Base-by-base conservation (phyloP, 2,797 vertebrate species). In the Ctenopoma multispine region DNA sequence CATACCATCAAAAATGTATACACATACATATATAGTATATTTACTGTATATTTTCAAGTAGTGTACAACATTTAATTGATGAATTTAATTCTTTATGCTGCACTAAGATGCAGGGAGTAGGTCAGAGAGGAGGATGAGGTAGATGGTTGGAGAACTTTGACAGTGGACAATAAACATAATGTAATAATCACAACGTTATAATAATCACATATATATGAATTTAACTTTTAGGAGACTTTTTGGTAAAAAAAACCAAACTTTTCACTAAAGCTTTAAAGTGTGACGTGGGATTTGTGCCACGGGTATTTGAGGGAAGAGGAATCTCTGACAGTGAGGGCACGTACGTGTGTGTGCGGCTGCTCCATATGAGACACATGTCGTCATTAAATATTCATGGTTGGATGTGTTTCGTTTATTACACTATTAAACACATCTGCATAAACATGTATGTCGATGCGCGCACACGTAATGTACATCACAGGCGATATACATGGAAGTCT, bases 351-450 rank as follows among this genome's bases (percentile, higher is more conserved):
- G 48, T 58, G 63, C 74, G 44, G 46, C 15, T 21, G 23, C 55
- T 87, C 81, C 85, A 80, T 92, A 87, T 89, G 89, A 82, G 80
- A 88, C 87, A 87, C 85, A 81, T 89, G 89, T 91, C 86, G 83
- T 75, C 79, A 85, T 92, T 82, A 92, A 93, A 92, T 89, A 92
- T 93, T 90, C 75, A 92, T 90, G 76, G 61, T 53, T 80, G 83
- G 79, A 89, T 91, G 90, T 89, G 79, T 90, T 87, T 89, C 68
- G 73, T 92, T 89, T 91, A 89, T 69, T 84, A 88, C 78, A 78
- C 12, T 41, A 41, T 14, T 41, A 60, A 88, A 55, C 63, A 77
- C 57, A 79, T 56, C 63, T 64, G 64, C 57, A 59, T 63, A 36
- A 27, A 57, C 34, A 24, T 27, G 55, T 65, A 44, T 68, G 55